Evolutionary conservation across 1,140 invertebrate species (phyloP).

Genomic region (Gonioctena quinquepunctata): DNA sequence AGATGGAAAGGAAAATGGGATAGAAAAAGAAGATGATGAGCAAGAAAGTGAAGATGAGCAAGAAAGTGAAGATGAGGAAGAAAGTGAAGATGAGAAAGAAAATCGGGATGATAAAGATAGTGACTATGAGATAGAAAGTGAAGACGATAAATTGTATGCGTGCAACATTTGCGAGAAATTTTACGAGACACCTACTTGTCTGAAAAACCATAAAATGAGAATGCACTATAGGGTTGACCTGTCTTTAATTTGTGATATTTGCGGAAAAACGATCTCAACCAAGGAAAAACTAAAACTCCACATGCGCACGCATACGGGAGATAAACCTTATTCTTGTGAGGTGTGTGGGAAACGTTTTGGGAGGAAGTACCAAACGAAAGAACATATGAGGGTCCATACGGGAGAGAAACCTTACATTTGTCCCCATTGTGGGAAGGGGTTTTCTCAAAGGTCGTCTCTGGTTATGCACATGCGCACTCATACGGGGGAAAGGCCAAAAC

Average conservation of each 20-base stretch:
- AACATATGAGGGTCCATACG: no score
- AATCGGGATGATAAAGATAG: no score
- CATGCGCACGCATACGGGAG: no score
- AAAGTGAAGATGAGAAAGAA: no score
- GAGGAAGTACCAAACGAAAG: slow-evolving; percentile 52
- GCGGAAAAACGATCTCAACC: slow-evolving; percentile 49
- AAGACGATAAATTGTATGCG: no score
- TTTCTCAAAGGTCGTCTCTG: slow-evolving; percentile 69
- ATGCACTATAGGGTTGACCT: slow-evolving; percentile 25
- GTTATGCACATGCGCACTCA: slow-evolving; percentile 59
- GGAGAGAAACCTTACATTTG: slow-evolving; percentile 60
- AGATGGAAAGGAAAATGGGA: no score
- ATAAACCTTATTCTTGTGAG: slow-evolving; percentile 60
- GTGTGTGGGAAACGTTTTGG: slow-evolving; percentile 58
- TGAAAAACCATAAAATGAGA: not conserved
- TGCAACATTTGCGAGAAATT: slow-evolving; percentile 48
- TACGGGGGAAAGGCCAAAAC: slow-evolving; percentile 54
- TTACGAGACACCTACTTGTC: slow-evolving; percentile 28
- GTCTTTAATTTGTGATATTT: slow-evolving; percentile 56
- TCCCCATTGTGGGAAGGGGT: slow-evolving; percentile 64
- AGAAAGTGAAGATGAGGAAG: no score
- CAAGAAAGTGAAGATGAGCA: no score
- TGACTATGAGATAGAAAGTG: no score
- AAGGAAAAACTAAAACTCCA: slow-evolving; percentile 55
- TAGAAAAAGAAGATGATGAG: no score